Evolutionary conservation across 2,888 invertebrate genomes (phyloP).

Genomic region (Zhuqinia jingwanae): DNA sequence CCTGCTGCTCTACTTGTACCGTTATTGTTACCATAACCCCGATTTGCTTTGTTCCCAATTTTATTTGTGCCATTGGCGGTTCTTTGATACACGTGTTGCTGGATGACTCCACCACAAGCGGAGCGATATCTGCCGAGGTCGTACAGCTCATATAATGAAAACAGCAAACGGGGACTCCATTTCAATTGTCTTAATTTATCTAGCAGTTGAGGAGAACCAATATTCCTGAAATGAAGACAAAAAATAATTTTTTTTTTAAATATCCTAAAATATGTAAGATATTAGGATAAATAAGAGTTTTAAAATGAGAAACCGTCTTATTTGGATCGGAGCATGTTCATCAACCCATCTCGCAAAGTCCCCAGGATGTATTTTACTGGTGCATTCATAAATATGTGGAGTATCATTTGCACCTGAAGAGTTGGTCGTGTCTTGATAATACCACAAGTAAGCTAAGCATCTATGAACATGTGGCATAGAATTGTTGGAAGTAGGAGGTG

Average conservation of each 20-base stretch:
- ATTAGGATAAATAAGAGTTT: neutral
- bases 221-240: constrained; percentile 27
- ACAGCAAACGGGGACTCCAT: constrained; percentile 55
- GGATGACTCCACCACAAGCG: constrained; percentile 45
- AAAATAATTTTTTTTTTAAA: neutral
- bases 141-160: constrained; percentile 45
- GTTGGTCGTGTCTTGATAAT: constrained; percentile 38
- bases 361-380: constrained; percentile 53
- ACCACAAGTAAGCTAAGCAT: constrained; percentile 66
- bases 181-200: constrained; percentile 52
- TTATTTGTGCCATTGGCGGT: constrained; percentile 23
- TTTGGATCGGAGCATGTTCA: constrained; percentile 26
- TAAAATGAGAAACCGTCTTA: constrained; percentile 33
- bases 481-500: neutral
- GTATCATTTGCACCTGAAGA: neutral
- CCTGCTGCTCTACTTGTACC: constrained; percentile 30
- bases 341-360: constrained; percentile 60
- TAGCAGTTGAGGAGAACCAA: constrained; percentile 10
- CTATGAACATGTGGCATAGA: neutral
- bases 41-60: constrained; percentile 14
- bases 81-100: neutral
- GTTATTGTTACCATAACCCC: constrained; percentile 45
- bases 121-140: constrained; percentile 60
- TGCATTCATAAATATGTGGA: constrained; percentile 36
- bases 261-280: neutral